phyloP scores from a whole-genome alignment of 2,888 invertebrate species.

The Netelia inedita region DNA sequence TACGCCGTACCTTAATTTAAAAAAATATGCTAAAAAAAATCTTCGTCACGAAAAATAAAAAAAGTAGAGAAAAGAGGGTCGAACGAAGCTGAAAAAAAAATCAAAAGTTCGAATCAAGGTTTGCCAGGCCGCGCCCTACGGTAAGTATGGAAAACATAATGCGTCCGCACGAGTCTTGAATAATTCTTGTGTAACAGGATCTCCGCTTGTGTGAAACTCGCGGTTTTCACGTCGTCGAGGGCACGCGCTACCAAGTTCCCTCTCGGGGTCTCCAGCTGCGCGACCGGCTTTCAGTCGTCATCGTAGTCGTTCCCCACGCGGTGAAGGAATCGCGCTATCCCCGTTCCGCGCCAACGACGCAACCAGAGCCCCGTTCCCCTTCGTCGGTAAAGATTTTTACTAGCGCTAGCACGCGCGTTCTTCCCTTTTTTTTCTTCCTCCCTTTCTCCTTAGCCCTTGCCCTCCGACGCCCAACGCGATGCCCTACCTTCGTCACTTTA shows the following conservation, averaged over 20 bases:
- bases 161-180: constrained; percentile 40
- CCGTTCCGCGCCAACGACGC: constrained; percentile 56
- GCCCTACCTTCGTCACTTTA: constrained; percentile 6
- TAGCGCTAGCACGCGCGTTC: constrained; percentile 37
- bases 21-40: neutral
- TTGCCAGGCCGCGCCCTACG: neutral
- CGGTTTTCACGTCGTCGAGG: neutral
- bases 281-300: constrained; percentile 41
- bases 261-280: constrained; percentile 54
- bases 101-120: neutral
- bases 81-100: neutral
- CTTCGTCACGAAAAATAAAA: neutral
- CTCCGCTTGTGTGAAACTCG: neutral
- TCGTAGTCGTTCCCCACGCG: constrained; percentile 18
- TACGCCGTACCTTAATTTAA: too few species aligned
- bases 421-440: neutral
- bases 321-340: constrained; percentile 53
- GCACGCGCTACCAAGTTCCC: constrained; percentile 50
- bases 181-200: constrained; percentile 61
- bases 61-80: too few species aligned
- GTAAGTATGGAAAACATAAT: constrained; percentile 53
- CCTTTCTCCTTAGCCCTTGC: neutral
- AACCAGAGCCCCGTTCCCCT: constrained; percentile 1
- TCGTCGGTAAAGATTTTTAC: constrained; percentile 35
- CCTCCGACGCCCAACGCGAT: constrained; percentile 10